Evolutionary conservation across 2,113 vertebrate genomes (phyloP).

Genomic region (Camelus dromedarius): DNA sequence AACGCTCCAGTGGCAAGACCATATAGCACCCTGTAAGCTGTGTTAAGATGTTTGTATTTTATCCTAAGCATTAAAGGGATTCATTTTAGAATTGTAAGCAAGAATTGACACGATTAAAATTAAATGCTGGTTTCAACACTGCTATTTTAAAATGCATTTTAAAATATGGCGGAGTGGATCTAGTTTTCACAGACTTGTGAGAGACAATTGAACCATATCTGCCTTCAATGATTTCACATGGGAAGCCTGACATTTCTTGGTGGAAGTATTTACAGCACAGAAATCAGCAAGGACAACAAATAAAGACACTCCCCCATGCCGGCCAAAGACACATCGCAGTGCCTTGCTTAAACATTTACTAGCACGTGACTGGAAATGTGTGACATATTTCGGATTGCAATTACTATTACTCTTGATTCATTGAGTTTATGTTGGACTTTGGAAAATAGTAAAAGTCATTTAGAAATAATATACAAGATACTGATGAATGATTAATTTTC

Average conservation of each 20-base stretch:
- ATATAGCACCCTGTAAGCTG: background rate
- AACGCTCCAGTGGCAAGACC: background rate
- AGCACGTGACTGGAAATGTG: background rate
- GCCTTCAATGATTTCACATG: background rate
- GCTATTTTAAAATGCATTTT: background rate
- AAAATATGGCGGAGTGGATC: background rate
- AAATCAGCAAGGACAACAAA: background rate
- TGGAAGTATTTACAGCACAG: background rate
- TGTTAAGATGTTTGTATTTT: background rate
- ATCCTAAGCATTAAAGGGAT: background rate
- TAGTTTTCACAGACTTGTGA: background rate
- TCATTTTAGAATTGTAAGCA: background rate
- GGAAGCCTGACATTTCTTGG: background rate
- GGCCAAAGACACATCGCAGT: background rate
- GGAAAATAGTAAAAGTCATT: conserved; percentile 28
- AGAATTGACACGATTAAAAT: conserved; percentile 19
- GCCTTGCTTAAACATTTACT: background rate
- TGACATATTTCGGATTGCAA: background rate
- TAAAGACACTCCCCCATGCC: no score
- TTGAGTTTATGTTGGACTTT: background rate
- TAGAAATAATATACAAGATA: background rate
- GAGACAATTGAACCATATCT: background rate
- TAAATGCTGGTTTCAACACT: background rate
- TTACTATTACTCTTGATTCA: background rate
- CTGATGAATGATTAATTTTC: background rate